phyloP scores from a whole-genome alignment of 2,113 vertebrate species.

The Melozone crissalis region DNA sequence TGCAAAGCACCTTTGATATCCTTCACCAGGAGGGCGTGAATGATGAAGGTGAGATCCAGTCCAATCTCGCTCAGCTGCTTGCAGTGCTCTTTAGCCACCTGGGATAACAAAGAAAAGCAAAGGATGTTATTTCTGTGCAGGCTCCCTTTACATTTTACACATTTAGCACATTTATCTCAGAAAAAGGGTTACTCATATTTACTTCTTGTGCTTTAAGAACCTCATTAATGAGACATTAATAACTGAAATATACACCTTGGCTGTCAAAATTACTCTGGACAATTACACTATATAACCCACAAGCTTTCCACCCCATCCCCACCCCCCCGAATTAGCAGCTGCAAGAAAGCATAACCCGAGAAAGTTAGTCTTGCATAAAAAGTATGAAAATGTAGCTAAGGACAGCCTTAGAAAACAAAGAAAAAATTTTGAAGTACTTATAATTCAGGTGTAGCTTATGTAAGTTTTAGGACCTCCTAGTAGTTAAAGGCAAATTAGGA shows the following conservation, averaged over 20 bases:
- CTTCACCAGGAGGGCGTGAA: constrained; percentile 92
- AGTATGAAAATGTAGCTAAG: neutral
- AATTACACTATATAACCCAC: neutral
- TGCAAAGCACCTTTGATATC: constrained; percentile 91
- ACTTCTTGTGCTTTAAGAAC: neutral
- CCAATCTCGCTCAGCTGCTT: constrained; percentile 93
- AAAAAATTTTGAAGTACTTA: neutral
- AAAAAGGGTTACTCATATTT: neutral
- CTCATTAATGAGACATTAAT: neutral
- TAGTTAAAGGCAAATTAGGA: neutral
- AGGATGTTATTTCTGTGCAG: neutral
- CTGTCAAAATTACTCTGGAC: neutral
- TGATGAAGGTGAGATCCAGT: constrained; percentile 93
- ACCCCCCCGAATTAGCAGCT: neutral
- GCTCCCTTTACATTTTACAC: neutral
- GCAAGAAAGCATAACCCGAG: neutral
- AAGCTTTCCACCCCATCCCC: fast-evolving
- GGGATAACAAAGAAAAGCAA: constrained; percentile 28
- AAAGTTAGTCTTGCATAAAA: neutral
- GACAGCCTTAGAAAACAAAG: neutral
- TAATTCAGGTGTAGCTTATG: neutral
- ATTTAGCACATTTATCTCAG: neutral
- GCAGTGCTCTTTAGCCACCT: constrained; percentile 96
- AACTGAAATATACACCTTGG: neutral
- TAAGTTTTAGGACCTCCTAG: neutral